These are phyloP conservation scores for Dasysyrphus albostriatus DNA, from an alignment of 2,888 invertebrate species.

Conservation along the genomic window DNA sequence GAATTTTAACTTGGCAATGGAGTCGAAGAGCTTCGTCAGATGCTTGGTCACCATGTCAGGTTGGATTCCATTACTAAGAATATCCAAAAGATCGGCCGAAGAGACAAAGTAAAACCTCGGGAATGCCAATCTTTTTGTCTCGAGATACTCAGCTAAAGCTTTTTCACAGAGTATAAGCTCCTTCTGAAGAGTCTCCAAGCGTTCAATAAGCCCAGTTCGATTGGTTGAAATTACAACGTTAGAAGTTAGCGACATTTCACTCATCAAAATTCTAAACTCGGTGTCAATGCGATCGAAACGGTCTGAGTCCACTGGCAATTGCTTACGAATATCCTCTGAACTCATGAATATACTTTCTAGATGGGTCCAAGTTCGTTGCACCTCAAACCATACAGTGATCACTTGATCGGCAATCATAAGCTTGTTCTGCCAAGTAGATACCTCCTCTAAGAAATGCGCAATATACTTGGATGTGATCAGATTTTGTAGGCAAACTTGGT, in stretches of 20 bases:
- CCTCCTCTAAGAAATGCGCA: slow-evolving; percentile 97
- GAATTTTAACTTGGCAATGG: slow-evolving; percentile 94
- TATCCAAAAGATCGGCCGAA: slow-evolving; percentile 96
- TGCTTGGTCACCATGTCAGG: slow-evolving; percentile 95
- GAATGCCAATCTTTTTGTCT: slow-evolving; percentile 97
- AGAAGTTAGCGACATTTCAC: slow-evolving; percentile 83
- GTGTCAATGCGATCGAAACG: slow-evolving; percentile 95
- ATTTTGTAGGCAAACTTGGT: slow-evolving; percentile 97
- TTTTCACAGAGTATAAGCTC: slow-evolving; percentile 97
- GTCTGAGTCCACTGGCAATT: slow-evolving; percentile 96
- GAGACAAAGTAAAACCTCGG: slow-evolving; percentile 99
- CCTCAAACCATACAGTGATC: slow-evolving; percentile 96
- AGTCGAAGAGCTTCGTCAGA: slow-evolving; percentile 97
- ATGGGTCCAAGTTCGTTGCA: slow-evolving; percentile 98
- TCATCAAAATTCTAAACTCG: slow-evolving; percentile 91
- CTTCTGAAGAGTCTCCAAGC: slow-evolving; percentile 92
- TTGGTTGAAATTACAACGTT: slow-evolving; percentile 97
- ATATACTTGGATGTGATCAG: slow-evolving; percentile 98
- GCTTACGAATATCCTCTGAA: slow-evolving; percentile 97
- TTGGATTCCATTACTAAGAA: slow-evolving; percentile 97
- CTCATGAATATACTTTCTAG: slow-evolving; percentile 99
- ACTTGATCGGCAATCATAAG: slow-evolving; percentile 97
- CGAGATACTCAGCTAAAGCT: slow-evolving; percentile 97
- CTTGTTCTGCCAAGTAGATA: slow-evolving; percentile 97
- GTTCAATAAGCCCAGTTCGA: slow-evolving; percentile 90